Base-by-base conservation (phyloP, 2,888 invertebrate species). In the Acrocera orbiculus region DNA sequence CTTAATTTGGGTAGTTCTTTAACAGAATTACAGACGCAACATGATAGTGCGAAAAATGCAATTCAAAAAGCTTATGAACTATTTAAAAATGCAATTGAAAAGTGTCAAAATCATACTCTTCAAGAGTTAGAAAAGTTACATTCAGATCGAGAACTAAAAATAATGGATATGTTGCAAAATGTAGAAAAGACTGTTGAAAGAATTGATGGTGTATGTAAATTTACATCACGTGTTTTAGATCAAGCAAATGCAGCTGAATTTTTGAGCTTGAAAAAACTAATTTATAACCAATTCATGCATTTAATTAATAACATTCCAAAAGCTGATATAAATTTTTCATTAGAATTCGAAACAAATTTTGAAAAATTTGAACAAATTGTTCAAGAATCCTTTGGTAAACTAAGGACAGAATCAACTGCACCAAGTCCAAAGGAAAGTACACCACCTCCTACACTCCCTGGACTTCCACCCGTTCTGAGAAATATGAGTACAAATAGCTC, bases 191-290 rank as follows among this genome's bases (percentile, higher is more conserved):
- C 78, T 4, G 76, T 81, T 41, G 80, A 78, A 41, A 76, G 80
- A 47, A 76, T 90, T 40, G 82, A 86, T 49, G 81, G 83, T 51
- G 87, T 87, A 8, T 81, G 81, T 51, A 76, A 77, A 47, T 92
- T 87, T 53, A 77, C 87, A 1, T 69, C 76, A 11, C 72, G 82
- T 44, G 69, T 90, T 29, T 62, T 89, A 37, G 78, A 81, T 42
- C 75, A 80, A 50, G 87, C 87, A 16, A 87, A 85, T 53, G 77
- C 79, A 16, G 72, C 78, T 5, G 87, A 89, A 62, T 76, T 87
- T 46, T 70, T 89, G 42, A 73, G 82, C 53, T 64, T 90, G 53
- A 81, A 82, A 58, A 77, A 79, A 50, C 65, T 77, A 14, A 81
- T 89, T 15, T 68, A 73, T 27, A 67, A 73, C 13, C 87, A 87